Evolutionary conservation across 1,140 invertebrate species (phyloP).

Genomic region (Atta colombica): DNA sequence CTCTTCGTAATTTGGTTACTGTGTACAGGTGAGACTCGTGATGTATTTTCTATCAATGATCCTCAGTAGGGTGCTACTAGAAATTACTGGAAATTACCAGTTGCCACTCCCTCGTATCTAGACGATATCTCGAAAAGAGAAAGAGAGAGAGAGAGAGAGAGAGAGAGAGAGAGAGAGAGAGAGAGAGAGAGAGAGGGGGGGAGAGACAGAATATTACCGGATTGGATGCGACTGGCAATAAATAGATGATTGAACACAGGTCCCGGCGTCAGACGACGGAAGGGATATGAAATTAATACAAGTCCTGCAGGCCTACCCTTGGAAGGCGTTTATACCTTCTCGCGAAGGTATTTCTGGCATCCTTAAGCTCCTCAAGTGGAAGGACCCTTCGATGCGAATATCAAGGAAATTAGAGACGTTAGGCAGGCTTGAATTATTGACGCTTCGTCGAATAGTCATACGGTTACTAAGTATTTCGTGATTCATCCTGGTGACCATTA

Average conservation of each 20-base stretch:
- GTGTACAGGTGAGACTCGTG: constrained; percentile 57
- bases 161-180: not conserved
- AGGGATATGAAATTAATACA: constrained; percentile 85
- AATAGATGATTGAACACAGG: constrained; percentile 82
- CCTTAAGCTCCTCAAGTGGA: constrained; percentile 84
- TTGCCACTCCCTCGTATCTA: constrained; percentile 79
- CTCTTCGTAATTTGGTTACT: constrained; percentile 23
- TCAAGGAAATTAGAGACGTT: constrained; percentile 85
- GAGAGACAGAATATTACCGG: constrained; percentile 61
- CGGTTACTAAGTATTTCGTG: constrained; percentile 61
- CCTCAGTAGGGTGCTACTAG: constrained; percentile 73
- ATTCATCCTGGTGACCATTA: constrained; percentile 53
- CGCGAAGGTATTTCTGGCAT: constrained; percentile 83
- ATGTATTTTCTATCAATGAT: constrained; percentile 76
- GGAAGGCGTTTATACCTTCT: constrained; percentile 73
- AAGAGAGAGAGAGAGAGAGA: constrained; percentile 53
- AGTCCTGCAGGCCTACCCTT: constrained; percentile 72
- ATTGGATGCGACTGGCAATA: constrained; percentile 81
- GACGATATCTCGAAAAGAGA: constrained; percentile 77
- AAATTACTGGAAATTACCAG: constrained; percentile 76
- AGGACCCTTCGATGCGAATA: constrained; percentile 84
- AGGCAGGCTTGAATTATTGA: constrained; percentile 79
- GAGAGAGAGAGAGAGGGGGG: not conserved
- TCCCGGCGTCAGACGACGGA: constrained; percentile 72
- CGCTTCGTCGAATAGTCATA: constrained; percentile 67